Conservation (phyloP, 2,797 vertebrate genomes). For the Protosalanx chinensis region DNA sequence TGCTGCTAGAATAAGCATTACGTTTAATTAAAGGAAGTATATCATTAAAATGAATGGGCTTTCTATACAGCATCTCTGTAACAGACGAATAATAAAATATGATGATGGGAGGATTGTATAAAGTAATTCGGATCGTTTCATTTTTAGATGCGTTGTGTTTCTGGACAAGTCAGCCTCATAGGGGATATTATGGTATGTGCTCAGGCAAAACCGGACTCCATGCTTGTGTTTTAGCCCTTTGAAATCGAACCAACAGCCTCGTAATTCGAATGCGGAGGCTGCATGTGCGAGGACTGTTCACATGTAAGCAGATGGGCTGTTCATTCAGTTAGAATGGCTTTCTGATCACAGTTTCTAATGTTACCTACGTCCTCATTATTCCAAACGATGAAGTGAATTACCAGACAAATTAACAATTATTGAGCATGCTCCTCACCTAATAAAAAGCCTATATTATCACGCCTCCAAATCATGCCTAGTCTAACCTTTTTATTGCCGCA, state of each 20-base stretch:
- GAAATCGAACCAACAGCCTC: too few species aligned
- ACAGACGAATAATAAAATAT: too few species aligned
- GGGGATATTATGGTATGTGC: too few species aligned
- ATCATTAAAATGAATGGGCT: constrained; percentile 41
- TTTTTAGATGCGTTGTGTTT: too few species aligned
- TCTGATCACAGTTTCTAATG: constrained; percentile 25
- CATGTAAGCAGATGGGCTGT: constrained; percentile 25
- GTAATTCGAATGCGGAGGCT: neutral
- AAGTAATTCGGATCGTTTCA: too few species aligned
- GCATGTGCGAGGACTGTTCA: neutral
- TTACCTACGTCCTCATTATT: neutral
- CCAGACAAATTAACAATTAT: too few species aligned
- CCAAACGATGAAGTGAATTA: neutral
- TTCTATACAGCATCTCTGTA: constrained; percentile 18
- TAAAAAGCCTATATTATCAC: constrained; percentile 48
- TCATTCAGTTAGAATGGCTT: constrained; percentile 17
- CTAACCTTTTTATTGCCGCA: constrained; percentile 32
- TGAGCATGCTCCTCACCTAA: too few species aligned
- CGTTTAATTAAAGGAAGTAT: constrained; percentile 23
- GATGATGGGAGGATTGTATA: too few species aligned
- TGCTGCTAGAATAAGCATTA: constrained; percentile 18
- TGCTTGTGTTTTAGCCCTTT: too few species aligned
- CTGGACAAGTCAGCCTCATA: too few species aligned
- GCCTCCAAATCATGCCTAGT: constrained; percentile 32
- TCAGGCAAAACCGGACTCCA: too few species aligned